Conservation (phyloP, 2,888 invertebrate genomes). For the Deilephila elpenor region DNA sequence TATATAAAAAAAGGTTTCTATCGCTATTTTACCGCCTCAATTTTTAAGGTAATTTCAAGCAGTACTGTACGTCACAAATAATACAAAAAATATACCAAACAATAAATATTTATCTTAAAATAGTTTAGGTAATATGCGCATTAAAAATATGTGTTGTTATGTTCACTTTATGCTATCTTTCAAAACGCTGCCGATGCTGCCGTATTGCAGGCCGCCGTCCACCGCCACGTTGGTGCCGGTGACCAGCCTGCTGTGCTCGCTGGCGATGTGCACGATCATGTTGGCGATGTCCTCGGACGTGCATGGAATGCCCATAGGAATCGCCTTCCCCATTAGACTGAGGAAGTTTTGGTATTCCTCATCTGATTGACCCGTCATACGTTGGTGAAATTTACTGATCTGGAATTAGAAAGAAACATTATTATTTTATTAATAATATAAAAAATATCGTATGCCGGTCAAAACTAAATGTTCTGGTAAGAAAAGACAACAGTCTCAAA, state of each 20-base stretch:
- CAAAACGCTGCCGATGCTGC: background rate
- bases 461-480: background rate
- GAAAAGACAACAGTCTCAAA: too few species aligned
- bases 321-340: background rate
- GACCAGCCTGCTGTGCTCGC: slow-evolving; percentile 90
- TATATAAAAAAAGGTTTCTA: too few species aligned
- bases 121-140: too few species aligned
- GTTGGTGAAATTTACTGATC: slow-evolving; percentile 42
- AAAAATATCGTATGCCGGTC: too few species aligned
- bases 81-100: too few species aligned
- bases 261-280: slow-evolving; percentile 92
- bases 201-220: slow-evolving; percentile 46
- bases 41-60: too few species aligned
- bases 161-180: background rate
- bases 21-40: too few species aligned
- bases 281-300: slow-evolving; percentile 88
- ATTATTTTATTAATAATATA: too few species aligned
- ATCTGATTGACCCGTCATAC: slow-evolving; percentile 42
- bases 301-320: slow-evolving; percentile 49
- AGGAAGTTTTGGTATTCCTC: slow-evolving; percentile 46
- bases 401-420: background rate
- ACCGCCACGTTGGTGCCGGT: slow-evolving; percentile 86
- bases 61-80: too few species aligned
- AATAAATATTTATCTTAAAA: too few species aligned
- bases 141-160: too few species aligned